A percentile compares a stretch with the other conserved stretches of the same genome.
phyloP scores from a whole-genome alignment of 2,888 invertebrate genomes.

The Pantelozetes paolii region DNA sequence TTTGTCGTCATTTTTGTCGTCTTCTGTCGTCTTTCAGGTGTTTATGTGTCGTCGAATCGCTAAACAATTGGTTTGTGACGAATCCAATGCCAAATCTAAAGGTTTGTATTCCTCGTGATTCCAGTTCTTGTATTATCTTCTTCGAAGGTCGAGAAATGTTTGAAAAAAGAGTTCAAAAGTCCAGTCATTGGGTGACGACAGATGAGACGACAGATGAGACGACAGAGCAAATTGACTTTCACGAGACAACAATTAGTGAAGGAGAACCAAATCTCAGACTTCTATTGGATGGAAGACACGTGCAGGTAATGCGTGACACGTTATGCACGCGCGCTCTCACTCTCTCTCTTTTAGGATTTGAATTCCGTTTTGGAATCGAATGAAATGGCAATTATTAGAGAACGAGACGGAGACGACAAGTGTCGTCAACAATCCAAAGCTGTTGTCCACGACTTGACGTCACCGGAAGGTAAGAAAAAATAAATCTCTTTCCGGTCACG shows the following conservation, averaged over 20 bases:
- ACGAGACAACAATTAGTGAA: constrained; percentile 54
- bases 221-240: constrained; percentile 20
- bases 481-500: not conserved
- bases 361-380: constrained; percentile 62
- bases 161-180: constrained; percentile 39
- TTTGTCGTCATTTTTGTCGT: too few relatives aligned
- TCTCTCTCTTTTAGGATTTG: constrained; percentile 60
- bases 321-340: not conserved
- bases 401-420: constrained; percentile 56
- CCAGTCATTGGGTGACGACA: constrained; percentile 22
- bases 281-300: constrained; percentile 69
- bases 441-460: constrained; percentile 71
- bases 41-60: constrained; percentile 37
- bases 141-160: constrained; percentile 37
- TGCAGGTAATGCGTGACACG: constrained; percentile 20
- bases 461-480: constrained; percentile 62
- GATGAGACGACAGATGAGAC: not conserved
- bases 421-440: constrained; percentile 68
- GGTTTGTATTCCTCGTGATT: constrained; percentile 26
- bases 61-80: constrained; percentile 40
- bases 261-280: constrained; percentile 59
- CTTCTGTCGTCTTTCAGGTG: constrained; percentile 11
- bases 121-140: not conserved
- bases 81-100: constrained; percentile 37
- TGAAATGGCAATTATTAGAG: constrained; percentile 49